Evolutionary conservation across 2,113 vertebrate genomes (phyloP), one percentile per base, ranked within the genome.

Genomic region (Myiagra hebetior): DNA sequence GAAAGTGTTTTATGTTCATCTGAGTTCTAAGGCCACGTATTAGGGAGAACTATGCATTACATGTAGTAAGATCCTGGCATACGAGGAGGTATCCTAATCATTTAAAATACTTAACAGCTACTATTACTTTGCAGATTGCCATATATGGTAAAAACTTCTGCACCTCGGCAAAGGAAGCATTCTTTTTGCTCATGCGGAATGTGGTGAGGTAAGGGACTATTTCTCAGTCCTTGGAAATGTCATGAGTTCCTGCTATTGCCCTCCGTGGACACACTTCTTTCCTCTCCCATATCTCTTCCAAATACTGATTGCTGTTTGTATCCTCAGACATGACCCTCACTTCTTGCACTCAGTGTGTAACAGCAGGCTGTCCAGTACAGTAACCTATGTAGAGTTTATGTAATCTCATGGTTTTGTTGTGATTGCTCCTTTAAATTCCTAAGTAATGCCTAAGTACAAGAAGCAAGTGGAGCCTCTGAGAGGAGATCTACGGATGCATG

Each of bases 101-200:
- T 47, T 70, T 72, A 18, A 86, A 87, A 52, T 59, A 59, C 44
- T 31, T 46, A 91, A 87, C 67, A 86, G 31, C 42, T 82, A 6
- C 85, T 95, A 2, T 49, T 97, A 27, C 92, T 97, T 95, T 95
- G 37, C 97, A 99, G 99, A 99, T 99, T 96, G 99, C 99, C 91
- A 98, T 99, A 96, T 99, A 99, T 39, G 99, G 99, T 86, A 99
- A 99, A 97, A 99, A 98, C 98, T 99, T 99, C 98, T 99, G 99
- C 97, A 98, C 97, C 13, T 99, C 99, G 9, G 99, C 99, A 75
- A 99, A 96, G 96, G 98, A 99, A 15, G 99, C 99, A 7, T 99
- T 99, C 97, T 98, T 98, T 93, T 97, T 99, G 89, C 97, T 99
- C 91, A 99, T 99, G 99, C 98, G 99, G 97, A 99, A 99, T 53